Evolutionary conservation across 2,797 vertebrate species (phyloP).

Genomic region (Malurus leucopterus): DNA sequence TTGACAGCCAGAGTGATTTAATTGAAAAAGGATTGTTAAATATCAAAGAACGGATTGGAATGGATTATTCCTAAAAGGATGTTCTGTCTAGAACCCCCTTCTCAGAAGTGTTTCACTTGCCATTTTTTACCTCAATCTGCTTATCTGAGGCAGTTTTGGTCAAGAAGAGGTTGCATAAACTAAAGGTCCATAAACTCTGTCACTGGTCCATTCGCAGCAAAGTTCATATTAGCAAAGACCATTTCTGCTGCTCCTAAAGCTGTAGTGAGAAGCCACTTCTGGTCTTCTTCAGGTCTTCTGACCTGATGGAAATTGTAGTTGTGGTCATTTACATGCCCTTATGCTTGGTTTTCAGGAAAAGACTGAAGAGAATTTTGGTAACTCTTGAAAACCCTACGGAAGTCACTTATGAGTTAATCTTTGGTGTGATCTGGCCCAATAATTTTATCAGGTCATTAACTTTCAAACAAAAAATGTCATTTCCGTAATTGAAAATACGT

Average conservation of each 20-base stretch:
- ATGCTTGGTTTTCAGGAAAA: neutral
- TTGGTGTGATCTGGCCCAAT: neutral
- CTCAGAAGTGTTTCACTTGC: neutral
- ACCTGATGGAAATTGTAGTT: neutral
- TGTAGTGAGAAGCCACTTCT: neutral
- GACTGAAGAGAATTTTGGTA: neutral
- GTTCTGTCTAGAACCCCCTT: neutral
- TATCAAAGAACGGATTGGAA: neutral
- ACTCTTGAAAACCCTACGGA: neutral
- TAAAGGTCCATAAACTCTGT: neutral
- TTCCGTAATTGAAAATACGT: neutral
- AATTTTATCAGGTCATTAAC: neutral
- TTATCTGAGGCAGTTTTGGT: neutral
- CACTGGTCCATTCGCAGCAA: neutral
- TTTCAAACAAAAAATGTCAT: neutral
- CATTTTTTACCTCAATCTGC: neutral
- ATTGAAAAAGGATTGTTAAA: neutral
- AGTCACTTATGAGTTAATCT: neutral
- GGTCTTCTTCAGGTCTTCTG: neutral
- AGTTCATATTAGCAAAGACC: neutral
- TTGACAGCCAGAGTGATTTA: neutral
- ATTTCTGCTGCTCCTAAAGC: neutral
- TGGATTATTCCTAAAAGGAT: neutral
- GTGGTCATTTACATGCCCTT: neutral
- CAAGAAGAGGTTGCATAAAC: neutral